These are phyloP conservation scores for Pao palembangensis DNA, from an alignment of 2,113 vertebrate genomes.

Conservation along the genomic window DNA sequence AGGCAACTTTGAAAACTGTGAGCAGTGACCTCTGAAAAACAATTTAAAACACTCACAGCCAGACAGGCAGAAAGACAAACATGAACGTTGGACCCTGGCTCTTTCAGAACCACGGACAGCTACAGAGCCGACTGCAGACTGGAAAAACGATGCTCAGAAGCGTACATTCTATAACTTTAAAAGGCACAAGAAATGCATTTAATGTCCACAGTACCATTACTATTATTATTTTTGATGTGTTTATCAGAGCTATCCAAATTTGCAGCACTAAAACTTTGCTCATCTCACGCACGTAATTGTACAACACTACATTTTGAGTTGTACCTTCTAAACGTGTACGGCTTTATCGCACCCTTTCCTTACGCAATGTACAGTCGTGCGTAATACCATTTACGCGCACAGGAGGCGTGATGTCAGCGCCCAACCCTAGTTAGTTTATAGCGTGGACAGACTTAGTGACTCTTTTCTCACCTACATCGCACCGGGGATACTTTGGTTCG, in stretches of 20 bases:
- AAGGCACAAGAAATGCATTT: background rate
- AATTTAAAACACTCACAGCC: slow-evolving; percentile 15
- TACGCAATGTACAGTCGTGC: slow-evolving; percentile 20
- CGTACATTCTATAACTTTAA: too few relatives aligned
- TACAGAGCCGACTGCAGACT: slow-evolving; percentile 1
- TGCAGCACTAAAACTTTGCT: background rate
- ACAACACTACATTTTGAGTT: background rate
- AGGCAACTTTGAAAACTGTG: slow-evolving; percentile 20
- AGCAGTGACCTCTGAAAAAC: slow-evolving; percentile 28
- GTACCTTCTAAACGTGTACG: background rate
- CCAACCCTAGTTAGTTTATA: slow-evolving; percentile 11
- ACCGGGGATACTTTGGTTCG: slow-evolving; percentile 39
- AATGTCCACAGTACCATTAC: background rate
- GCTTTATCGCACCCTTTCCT: slow-evolving; percentile 13
- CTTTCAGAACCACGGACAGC: slow-evolving; percentile 68
- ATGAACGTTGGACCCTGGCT: background rate
- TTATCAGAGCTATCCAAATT: background rate
- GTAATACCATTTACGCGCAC: slow-evolving; percentile 28
- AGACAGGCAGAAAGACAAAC: slow-evolving; percentile 19
- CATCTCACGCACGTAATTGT: background rate
- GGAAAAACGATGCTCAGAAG: background rate
- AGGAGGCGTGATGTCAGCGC: slow-evolving; percentile 43
- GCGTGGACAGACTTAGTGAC: slow-evolving; percentile 23
- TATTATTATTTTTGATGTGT: background rate
- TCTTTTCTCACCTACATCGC: slow-evolving; percentile 38